Evolutionary conservation across 1,140 invertebrate genomes (phyloP).

Genomic region (Subanguina moxae): DNA sequence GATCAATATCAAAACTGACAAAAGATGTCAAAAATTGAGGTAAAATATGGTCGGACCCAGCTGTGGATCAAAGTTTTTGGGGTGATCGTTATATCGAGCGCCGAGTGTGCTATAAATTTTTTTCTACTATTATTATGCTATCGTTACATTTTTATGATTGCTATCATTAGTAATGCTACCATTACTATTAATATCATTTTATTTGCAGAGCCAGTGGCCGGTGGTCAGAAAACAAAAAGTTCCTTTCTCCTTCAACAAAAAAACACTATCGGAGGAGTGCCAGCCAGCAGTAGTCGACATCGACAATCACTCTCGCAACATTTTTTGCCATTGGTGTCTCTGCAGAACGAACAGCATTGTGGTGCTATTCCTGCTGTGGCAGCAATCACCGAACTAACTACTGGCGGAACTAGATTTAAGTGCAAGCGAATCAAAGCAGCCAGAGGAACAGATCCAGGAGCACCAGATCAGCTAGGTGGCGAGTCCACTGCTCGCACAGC

Average conservation of each 20-base stretch:
- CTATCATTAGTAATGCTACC: no score
- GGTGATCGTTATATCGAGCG: no score
- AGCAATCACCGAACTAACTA: background rate
- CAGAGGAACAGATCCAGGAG: background rate
- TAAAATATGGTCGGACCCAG: no score
- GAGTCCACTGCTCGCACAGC: background rate
- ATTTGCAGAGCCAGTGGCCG: no score
- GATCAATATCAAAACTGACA: no score
- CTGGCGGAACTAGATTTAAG: slow-evolving; percentile 4
- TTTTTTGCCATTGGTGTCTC: slow-evolving; percentile 6
- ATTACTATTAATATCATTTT: no score
- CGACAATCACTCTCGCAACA: background rate
- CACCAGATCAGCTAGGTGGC: background rate
- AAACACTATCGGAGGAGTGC: background rate
- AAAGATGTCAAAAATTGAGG: no score
- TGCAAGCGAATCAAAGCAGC: slow-evolving; percentile 6
- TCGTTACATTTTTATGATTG: no score
- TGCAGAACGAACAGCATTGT: background rate
- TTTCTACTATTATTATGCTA: no score
- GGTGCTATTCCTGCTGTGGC: background rate
- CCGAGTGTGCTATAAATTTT: no score
- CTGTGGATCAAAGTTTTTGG: no score
- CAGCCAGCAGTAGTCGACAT: background rate
- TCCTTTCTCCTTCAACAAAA: background rate
- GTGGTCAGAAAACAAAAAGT: no score